Conservation (phyloP, 2,888 invertebrate species). For the Lithophane semibrunnea region DNA sequence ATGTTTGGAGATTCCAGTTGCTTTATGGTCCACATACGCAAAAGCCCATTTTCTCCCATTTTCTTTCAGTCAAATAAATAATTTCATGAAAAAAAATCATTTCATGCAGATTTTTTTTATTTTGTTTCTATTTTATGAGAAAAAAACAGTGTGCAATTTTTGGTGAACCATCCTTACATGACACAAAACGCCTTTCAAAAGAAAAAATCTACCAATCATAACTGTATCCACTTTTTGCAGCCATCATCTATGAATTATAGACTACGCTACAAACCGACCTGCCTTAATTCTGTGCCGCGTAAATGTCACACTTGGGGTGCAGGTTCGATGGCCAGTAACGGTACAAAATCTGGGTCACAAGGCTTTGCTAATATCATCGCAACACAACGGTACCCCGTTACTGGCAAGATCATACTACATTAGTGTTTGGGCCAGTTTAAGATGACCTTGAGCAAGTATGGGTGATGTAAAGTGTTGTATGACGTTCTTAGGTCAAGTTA, state of each 20-base stretch:
- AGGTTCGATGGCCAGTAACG: conserved; percentile 87
- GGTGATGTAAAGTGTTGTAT: conserved; percentile 35
- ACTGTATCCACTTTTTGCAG: conserved; percentile 41
- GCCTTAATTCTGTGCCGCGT: conserved; percentile 65
- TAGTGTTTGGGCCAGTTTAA: conserved; percentile 69
- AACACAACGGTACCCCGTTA: conserved; percentile 81
- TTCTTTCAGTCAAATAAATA: background rate
- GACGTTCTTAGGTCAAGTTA: conserved; percentile 63
- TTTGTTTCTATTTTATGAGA: background rate
- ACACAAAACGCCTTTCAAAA: conserved; percentile 1
- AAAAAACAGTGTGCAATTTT: background rate
- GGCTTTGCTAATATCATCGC: conserved; percentile 89
- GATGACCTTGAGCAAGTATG: conserved; percentile 61
- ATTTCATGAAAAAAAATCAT: too few relatives aligned
- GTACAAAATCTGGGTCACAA: conserved; percentile 86
- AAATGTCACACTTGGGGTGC: conserved; percentile 75
- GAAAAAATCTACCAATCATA: conserved; percentile 15
- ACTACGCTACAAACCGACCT: conserved; percentile 49
- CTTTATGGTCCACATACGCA: too few relatives aligned
- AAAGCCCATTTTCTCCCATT: conserved; percentile 4
- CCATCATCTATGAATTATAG: conserved; percentile 38
- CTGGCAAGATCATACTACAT: conserved; percentile 78
- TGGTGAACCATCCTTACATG: background rate
- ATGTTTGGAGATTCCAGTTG: background rate
- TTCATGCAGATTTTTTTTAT: background rate